A percentile compares a stretch with the other conserved stretches of the same genome.
Evolutionary conservation across 1,140 invertebrate genomes (phyloP).

Genomic region (Nixonia krombeini): DNA sequence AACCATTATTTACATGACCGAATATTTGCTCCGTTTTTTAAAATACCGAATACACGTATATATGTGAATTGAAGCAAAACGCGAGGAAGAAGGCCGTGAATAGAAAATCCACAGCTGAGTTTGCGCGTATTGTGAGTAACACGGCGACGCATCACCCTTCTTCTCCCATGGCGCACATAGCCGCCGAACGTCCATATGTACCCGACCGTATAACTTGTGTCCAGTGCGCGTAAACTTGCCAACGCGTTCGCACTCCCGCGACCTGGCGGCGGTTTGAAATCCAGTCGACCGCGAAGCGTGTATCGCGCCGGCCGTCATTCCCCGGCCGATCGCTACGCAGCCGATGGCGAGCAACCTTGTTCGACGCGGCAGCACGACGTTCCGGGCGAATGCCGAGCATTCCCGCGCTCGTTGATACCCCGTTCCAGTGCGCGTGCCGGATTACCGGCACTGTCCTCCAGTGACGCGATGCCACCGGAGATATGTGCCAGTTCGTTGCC

Average conservation of each 20-base stretch:
- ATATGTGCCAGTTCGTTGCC: too few relatives aligned
- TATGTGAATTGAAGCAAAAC: background rate
- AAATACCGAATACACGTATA: too few relatives aligned
- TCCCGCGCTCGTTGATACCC: conserved; percentile 16
- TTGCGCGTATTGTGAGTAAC: background rate
- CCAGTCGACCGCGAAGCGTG: conserved; percentile 44
- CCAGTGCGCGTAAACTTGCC: background rate
- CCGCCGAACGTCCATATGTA: too few relatives aligned
- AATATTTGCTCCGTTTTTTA: too few relatives aligned
- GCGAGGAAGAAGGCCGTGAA: background rate
- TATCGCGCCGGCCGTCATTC: conserved; percentile 32
- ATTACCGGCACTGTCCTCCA: conserved; percentile 17
- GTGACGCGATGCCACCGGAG: too few relatives aligned
- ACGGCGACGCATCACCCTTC: conserved; percentile 15
- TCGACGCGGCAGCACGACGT: background rate
- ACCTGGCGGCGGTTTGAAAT: conserved; percentile 20
- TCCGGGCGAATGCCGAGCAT: too few relatives aligned
- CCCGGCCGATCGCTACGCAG: too few relatives aligned
- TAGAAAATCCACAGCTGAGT: too few relatives aligned
- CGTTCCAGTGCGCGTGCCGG: conserved; percentile 39
- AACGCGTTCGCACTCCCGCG: conserved; percentile 4
- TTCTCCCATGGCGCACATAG: conserved; percentile 7
- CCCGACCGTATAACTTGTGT: conserved; percentile 10
- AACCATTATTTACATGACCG: too few relatives aligned
- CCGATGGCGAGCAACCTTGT: too few relatives aligned